A percentile compares a stretch with the other conserved stretches of the same genome.
phyloP scores from a whole-genome alignment of 2,888 invertebrate genomes.

The Magallana nippona region DNA sequence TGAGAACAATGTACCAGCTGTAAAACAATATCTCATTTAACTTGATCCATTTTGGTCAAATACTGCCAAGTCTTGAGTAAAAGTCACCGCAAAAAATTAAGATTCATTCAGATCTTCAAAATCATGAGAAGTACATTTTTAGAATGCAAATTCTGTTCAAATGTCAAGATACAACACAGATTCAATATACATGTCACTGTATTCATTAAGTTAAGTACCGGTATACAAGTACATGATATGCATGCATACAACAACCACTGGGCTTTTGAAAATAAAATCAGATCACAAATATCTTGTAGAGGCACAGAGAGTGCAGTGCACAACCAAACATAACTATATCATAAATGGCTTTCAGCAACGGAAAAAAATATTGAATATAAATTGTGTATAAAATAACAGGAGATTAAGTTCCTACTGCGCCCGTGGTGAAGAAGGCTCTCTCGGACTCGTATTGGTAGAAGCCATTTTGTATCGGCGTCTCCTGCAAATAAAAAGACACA shows the following conservation, averaged over 20 bases:
- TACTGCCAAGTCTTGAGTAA: too few relatives aligned
- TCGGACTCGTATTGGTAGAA: constrained; percentile 71
- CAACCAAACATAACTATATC: not conserved
- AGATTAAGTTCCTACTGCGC: constrained; percentile 62
- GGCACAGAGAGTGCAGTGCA: not conserved
- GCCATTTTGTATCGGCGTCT: constrained; percentile 76
- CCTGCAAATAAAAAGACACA: constrained; percentile 68
- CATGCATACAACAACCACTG: constrained; percentile 33
- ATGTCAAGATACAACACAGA: too few relatives aligned
- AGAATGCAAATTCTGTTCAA: too few relatives aligned
- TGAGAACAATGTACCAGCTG: too few relatives aligned
- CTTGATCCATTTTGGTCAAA: too few relatives aligned
- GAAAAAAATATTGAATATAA: not conserved
- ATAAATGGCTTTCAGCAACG: not conserved
- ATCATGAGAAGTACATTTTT: too few relatives aligned
- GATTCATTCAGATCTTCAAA: too few relatives aligned
- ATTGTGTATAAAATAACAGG: constrained; percentile 13
- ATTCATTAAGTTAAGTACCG: not conserved
- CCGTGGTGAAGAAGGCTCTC: constrained; percentile 72
- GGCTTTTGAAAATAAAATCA: not conserved
- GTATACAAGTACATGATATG: constrained; percentile 18
- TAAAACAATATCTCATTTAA: too few relatives aligned
- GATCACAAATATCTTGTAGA: not conserved
- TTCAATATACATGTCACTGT: too few relatives aligned
- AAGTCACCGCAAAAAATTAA: too few relatives aligned